Evolutionary conservation across 2,797 vertebrate species (phyloP), one percentile per base, ranked within the genome.

Genomic region (Rachycentron canadum): DNA sequence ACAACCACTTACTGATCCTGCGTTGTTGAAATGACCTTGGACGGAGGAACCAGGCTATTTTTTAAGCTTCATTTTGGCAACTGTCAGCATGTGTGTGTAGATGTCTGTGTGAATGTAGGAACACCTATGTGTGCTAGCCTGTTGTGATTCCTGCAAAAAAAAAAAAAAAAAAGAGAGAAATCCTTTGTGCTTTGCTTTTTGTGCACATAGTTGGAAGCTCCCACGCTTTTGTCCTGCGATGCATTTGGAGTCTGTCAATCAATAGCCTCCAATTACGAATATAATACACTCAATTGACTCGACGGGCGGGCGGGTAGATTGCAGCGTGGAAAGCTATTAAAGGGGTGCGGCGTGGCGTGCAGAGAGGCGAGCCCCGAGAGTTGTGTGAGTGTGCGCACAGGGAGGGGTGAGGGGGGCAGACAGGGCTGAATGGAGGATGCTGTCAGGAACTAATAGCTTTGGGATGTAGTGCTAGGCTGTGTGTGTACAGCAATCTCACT

Each of bases 281-380:
- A 94, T 92, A 93, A 94, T 93, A 89, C 93, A 92, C 86, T 88
- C 91, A 91, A 92, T 90, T 93, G 92, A 91, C 92, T 93, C 78
- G 59, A 81, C 65, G 76, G 92, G 86, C 79, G 28, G 79, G 78
- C 63, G 40, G 85, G 78, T 86, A 90, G 90, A 93, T 92, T 94
- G 92, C 88, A 69, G 70, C 62, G 67, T 79, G 85, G 85, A 91
- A 94, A 94, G 92, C 93, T 92, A 94, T 94, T 94, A 94, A 91
- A 90, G 91, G 81, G 84, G 81, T 89, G 82, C 81, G 67, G 70
- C 14, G 74, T 57, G 80, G 88, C 78, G 76, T 82, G 86, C 79
- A 69, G 85, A 81, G 82, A 86, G 84, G 77, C 81, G 69, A 90
- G 84, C 78, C 88, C 68, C 32, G 36, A 74, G 88, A 91, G 83